These are phyloP conservation scores for zebrafish (Danio rerio) DNA, from an alignment of 2,113 vertebrate species.

Conservation along the genomic window DNA sequence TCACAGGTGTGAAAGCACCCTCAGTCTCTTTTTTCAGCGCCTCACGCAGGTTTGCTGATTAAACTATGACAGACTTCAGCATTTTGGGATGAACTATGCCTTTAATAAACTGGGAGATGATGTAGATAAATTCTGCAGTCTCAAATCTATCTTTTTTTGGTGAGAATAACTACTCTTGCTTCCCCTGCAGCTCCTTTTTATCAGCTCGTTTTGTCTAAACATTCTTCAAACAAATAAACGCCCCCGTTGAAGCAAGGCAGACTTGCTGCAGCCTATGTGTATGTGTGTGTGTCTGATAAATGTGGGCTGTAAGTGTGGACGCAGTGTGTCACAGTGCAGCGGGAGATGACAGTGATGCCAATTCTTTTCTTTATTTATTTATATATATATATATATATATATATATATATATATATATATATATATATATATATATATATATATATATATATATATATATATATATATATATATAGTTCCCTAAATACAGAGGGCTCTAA, in stretches of 20 bases:
- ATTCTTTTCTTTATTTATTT: conserved; percentile 23
- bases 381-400: conserved; percentile 44
- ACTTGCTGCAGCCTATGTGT: conserved; percentile 10
- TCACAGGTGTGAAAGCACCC: no score
- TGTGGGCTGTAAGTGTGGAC: conserved; percentile 35
- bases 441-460: conserved; percentile 46
- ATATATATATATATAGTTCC: conserved; percentile 44
- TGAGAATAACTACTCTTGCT: not conserved
- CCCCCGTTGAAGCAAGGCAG: conserved; percentile 9
- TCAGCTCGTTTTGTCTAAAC: conserved; percentile 19
- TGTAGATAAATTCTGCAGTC: conserved; percentile 6
- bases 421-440: conserved; percentile 43
- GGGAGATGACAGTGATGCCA: conserved; percentile 45
- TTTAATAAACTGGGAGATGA: conserved; percentile 1
- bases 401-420: conserved; percentile 44
- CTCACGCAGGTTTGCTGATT: not conserved
- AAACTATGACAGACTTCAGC: not conserved
- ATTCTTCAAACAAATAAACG: conserved; percentile 41
- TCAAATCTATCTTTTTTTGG: not conserved
- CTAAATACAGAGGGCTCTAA: conserved; percentile 47
- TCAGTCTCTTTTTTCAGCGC: no score
- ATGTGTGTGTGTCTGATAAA: conserved; percentile 45
- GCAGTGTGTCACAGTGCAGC: conserved; percentile 37
- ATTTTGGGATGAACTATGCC: not conserved
- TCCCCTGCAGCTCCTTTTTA: conserved; percentile 15